Percentiles rank a stretch among this genome's conserved stretches.
phyloP scores from a whole-genome alignment of 2,888 invertebrate genomes.

The Baronia brevicornis region DNA sequence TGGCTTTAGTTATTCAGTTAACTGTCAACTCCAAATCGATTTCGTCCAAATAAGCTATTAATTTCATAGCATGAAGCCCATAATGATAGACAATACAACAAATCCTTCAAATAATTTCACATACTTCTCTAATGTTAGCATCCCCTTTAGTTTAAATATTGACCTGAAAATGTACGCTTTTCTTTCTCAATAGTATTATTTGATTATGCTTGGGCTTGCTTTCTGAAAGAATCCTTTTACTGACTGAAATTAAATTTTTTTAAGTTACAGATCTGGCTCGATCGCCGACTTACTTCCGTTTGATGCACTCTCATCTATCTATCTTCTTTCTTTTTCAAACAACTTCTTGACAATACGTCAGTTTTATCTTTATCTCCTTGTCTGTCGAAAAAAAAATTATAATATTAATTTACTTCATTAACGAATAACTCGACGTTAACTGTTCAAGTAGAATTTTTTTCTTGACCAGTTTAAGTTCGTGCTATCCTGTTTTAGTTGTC shows the following conservation, averaged over 20 bases:
- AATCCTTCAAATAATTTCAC: slow-evolving; percentile 44
- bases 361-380: slow-evolving; percentile 13
- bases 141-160: slow-evolving; percentile 51
- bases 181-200: slow-evolving; percentile 47
- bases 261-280: slow-evolving; percentile 35
- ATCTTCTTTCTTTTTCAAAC: slow-evolving; percentile 38
- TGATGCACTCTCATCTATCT: slow-evolving; percentile 53
- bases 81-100: slow-evolving; percentile 41
- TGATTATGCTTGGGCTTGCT: slow-evolving; percentile 73
- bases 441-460: slow-evolving; percentile 32
- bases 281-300: slow-evolving; percentile 44
- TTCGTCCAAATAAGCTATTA: slow-evolving; percentile 44
- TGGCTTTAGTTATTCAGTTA: slow-evolving; percentile 32
- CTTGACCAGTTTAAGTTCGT: slow-evolving; percentile 52
- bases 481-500: slow-evolving; percentile 63
- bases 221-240: slow-evolving; percentile 47
- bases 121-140: slow-evolving; percentile 51
- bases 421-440: slow-evolving; percentile 38
- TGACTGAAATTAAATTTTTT: slow-evolving; percentile 38
- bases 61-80: slow-evolving; percentile 67
- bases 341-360: slow-evolving; percentile 37
- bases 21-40: slow-evolving; percentile 57
- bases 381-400: no score
- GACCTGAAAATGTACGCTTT: slow-evolving; percentile 55
- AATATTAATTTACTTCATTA: slow-evolving; percentile 18